Evolutionary conservation across 1,140 invertebrate species (phyloP).

Genomic region (Meloidogyne floridensis): DNA sequence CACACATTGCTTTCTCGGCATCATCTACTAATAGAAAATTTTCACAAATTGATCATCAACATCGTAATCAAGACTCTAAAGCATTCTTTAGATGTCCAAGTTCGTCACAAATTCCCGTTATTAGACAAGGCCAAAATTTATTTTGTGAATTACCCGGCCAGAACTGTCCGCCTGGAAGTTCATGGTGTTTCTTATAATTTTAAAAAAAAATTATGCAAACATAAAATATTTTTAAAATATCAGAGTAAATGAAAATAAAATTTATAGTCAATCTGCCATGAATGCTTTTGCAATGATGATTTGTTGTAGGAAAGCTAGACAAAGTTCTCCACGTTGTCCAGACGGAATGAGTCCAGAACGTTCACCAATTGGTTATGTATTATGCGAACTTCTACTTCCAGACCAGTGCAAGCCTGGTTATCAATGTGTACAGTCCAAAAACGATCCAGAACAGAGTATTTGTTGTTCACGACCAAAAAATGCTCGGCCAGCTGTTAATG

Average conservation of each 20-base stretch:
- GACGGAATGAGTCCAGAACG: slow-evolving; percentile 41
- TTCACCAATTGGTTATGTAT: slow-evolving; percentile 46
- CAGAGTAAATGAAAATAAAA: neutral
- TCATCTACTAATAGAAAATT: neutral
- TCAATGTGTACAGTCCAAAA: slow-evolving; percentile 20
- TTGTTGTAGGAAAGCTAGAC: slow-evolving; percentile 42
- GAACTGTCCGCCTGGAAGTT: slow-evolving; percentile 23
- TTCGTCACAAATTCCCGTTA: slow-evolving; percentile 22
- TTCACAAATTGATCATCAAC: neutral
- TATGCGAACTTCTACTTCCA: slow-evolving; percentile 42
- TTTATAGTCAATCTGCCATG: slow-evolving; percentile 33
- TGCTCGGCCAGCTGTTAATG: neutral
- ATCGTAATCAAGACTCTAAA: slow-evolving; percentile 16
- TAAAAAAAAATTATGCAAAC: too few species aligned
- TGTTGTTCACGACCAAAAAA: slow-evolving; percentile 17
- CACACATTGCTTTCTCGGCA: neutral
- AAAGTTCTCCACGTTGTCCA: slow-evolving; percentile 45
- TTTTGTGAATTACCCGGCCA: slow-evolving; percentile 31
- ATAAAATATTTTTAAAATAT: too few species aligned
- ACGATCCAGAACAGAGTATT: slow-evolving; percentile 26
- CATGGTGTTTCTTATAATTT: neutral
- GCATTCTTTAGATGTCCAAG: slow-evolving; percentile 29
- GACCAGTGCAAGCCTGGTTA: slow-evolving; percentile 26
- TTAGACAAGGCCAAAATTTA: slow-evolving; percentile 27
- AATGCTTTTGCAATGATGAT: slow-evolving; percentile 49